Evolutionary conservation across 2,797 vertebrate species (phyloP), one percentile per base, ranked within the genome.

Genomic region (Enteromius paludinosus): DNA sequence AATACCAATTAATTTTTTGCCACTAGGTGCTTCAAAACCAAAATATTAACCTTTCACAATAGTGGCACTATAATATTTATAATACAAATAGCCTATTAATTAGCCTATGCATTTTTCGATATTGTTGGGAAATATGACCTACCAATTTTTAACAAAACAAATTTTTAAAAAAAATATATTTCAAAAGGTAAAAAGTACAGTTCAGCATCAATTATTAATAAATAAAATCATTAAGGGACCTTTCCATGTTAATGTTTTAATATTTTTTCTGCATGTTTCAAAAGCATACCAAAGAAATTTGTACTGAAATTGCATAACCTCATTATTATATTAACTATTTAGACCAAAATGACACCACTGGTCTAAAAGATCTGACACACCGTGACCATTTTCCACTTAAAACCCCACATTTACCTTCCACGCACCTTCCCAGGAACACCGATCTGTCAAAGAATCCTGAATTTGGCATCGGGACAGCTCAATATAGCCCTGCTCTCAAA

Each of bases 401-500:
- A 66, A 72, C 56, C 56, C 23, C 33, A 49, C 23, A 1, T 68
- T 78, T 41, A 30, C 43, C 38, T 54, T 33, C 80, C 56, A 35
- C 61, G 49, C 17, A 61, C 78, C 81, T 56, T 83, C 78, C 56
- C 15, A 9, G 66, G 52, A 45, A 45, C 76, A 64, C 66, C 7
- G 76, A 28, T 61, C 69, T 33, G 77, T 83, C 84, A 87, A 86
- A 86, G 84, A 87, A 78, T 81, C 73, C 41, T 83, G 86, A 88
- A 84, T 90, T 87, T 75, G 82, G 77, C 68, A 73, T 73, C 8
- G 54, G 68, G 84, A 64, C 80, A 54, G 80, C 86, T 83, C 83
- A 78, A 79, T 86, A 84, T 73, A 85, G 71, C 69, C 83, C 81
- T 79, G 69, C 86, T 88, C 83, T 84, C 78, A 71, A 85, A 86